Evolutionary conservation across 2,113 vertebrate species (phyloP).

Genomic region (Mohoua ochrocephala): DNA sequence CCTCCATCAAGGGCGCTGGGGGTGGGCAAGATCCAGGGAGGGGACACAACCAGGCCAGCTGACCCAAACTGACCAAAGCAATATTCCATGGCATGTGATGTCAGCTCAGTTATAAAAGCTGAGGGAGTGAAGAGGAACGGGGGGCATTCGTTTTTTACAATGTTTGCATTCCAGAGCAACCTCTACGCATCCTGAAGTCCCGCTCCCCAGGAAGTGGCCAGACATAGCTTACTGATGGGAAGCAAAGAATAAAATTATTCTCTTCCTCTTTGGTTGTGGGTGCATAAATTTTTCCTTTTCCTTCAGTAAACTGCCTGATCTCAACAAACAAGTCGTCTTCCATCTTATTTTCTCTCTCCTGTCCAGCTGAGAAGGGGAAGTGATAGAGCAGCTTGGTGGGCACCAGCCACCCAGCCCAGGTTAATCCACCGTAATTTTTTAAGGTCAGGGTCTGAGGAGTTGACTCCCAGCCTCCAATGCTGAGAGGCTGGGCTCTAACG

Average conservation of each 20-base stretch:
- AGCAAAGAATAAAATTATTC: not conserved
- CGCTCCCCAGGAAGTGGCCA: not conserved
- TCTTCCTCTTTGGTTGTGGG: not conserved
- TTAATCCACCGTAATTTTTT: not conserved
- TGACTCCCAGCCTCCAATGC: rapidly evolving
- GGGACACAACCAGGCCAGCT: not conserved
- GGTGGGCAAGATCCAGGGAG: not conserved
- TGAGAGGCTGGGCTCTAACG: not conserved
- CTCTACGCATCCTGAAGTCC: no score
- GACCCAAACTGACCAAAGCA: not conserved
- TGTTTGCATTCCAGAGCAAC: not conserved
- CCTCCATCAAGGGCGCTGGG: no score
- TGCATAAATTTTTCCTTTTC: not conserved
- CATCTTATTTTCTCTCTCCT: not conserved
- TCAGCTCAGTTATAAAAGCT: not conserved
- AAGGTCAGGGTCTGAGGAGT: not conserved
- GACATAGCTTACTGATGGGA: not conserved
- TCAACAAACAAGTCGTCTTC: not conserved
- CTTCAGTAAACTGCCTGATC: not conserved
- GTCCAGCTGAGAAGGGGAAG: not conserved
- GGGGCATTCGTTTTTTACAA: not conserved
- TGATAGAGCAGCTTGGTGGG: not conserved
- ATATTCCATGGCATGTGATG: not conserved
- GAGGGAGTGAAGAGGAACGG: not conserved
- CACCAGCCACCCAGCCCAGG: not conserved